Evolutionary conservation across 2,113 vertebrate species (phyloP).

Genomic region (Solenodon paradoxus): DNA sequence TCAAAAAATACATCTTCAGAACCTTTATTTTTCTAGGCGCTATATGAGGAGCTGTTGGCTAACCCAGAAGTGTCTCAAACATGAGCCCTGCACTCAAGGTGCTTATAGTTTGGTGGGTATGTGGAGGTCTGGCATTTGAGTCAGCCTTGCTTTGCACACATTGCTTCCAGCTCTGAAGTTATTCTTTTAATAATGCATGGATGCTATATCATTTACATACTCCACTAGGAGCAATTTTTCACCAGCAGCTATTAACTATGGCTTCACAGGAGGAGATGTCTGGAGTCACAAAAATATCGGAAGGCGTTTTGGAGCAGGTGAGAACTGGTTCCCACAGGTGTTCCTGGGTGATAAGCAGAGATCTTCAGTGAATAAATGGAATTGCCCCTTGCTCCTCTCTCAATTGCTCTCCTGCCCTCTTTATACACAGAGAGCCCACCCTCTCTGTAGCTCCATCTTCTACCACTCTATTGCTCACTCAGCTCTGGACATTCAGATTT

Average conservation of each 20-base stretch:
- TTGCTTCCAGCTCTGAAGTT: background rate
- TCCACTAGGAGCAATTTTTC: background rate
- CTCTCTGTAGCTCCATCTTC: background rate
- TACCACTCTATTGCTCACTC: too few species aligned
- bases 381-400: background rate
- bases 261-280: constrained; percentile 25
- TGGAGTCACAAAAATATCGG: constrained; percentile 43
- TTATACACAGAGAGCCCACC: background rate
- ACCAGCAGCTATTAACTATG: background rate
- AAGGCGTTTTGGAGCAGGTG: background rate
- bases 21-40: background rate
- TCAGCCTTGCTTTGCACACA: background rate
- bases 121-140: background rate
- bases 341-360: background rate
- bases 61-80: background rate
- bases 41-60: background rate
- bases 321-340: background rate
- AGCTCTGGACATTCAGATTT: background rate
- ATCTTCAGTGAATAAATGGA: background rate
- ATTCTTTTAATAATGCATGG: constrained; percentile 41
- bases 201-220: constrained; percentile 22
- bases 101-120: background rate
- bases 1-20: background rate
- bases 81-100: background rate
- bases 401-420: background rate